Conservation (phyloP, 2,888 invertebrate species). For the Phrixothrix hirtus region DNA sequence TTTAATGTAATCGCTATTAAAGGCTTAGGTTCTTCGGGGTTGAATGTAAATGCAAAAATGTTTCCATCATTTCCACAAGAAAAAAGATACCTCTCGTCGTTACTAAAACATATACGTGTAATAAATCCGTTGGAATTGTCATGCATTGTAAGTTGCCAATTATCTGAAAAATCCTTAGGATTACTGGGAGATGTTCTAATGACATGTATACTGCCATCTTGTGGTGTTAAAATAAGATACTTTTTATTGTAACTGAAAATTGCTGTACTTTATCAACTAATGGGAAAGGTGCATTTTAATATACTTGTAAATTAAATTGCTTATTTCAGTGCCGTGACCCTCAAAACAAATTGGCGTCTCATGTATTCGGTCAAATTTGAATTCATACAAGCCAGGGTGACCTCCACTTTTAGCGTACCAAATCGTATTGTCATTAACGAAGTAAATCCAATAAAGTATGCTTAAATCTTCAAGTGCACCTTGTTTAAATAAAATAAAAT, state of each 20-base stretch:
- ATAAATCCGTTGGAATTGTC: slow-evolving; percentile 72
- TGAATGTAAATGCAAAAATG: slow-evolving; percentile 69
- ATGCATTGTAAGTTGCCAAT: slow-evolving; percentile 74
- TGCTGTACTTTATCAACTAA: too few species aligned
- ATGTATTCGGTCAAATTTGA: too few species aligned
- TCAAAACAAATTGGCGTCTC: too few species aligned
- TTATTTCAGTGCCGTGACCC: too few species aligned
- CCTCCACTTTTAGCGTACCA: too few species aligned
- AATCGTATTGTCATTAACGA: too few species aligned
- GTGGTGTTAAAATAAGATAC: slow-evolving; percentile 64
- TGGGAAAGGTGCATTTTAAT: too few species aligned
- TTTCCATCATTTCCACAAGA: slow-evolving; percentile 76
- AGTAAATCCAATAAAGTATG: too few species aligned
- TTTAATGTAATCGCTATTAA: neutral
- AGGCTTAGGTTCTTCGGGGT: slow-evolving; percentile 34
- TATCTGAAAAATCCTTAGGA: slow-evolving; percentile 63
- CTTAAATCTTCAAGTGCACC: too few species aligned
- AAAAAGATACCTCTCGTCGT: slow-evolving; percentile 61
- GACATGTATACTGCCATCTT: slow-evolving; percentile 64
- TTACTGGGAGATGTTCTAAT: slow-evolving; percentile 57
- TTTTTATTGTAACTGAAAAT: slow-evolving; percentile 52
- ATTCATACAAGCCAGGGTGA: too few species aligned
- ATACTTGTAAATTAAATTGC: too few species aligned
- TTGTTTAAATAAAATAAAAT: too few species aligned
- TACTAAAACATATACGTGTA: slow-evolving; percentile 65